phyloP scores from a whole-genome alignment of 2,797 vertebrate genomes.

The Platyrinchus mystaceus region DNA sequence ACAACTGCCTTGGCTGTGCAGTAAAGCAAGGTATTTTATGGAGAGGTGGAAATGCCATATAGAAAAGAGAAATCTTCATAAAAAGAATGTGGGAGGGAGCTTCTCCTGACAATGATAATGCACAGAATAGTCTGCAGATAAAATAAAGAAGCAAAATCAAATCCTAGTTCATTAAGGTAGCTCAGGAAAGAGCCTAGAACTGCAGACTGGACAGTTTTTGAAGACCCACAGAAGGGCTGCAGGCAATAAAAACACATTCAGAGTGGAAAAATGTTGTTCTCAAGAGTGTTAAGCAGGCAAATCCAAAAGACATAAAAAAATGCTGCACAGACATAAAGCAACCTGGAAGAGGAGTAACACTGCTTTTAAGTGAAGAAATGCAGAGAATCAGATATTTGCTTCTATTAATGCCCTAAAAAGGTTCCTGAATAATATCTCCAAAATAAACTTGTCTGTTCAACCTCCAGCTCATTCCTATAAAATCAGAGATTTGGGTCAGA shows the following conservation, averaged over 20 bases:
- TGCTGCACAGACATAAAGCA: background rate
- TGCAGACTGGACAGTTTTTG: slow-evolving; percentile 10
- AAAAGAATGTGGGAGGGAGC: background rate
- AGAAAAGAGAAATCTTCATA: background rate
- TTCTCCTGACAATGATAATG: background rate
- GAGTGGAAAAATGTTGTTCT: background rate
- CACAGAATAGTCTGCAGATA: slow-evolving; percentile 1
- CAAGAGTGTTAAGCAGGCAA: background rate
- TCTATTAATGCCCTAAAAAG: background rate
- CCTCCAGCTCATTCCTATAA: background rate
- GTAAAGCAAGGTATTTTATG: background rate
- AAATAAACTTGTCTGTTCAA: background rate
- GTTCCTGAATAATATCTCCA: background rate
- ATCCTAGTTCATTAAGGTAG: background rate
- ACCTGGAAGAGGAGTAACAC: background rate
- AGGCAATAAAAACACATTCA: background rate
- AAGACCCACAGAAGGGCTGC: background rate
- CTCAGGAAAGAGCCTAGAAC: background rate
- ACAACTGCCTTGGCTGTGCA: background rate
- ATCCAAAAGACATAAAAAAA: background rate
- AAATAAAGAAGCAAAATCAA: slow-evolving; percentile 7
- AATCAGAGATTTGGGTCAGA: slow-evolving; percentile 1
- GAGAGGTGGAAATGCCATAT: background rate
- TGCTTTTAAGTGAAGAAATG: background rate
- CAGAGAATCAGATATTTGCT: background rate